Evolutionary conservation across 2,888 invertebrate species (phyloP).

Genomic region (Dicyrtoma fusca): DNA sequence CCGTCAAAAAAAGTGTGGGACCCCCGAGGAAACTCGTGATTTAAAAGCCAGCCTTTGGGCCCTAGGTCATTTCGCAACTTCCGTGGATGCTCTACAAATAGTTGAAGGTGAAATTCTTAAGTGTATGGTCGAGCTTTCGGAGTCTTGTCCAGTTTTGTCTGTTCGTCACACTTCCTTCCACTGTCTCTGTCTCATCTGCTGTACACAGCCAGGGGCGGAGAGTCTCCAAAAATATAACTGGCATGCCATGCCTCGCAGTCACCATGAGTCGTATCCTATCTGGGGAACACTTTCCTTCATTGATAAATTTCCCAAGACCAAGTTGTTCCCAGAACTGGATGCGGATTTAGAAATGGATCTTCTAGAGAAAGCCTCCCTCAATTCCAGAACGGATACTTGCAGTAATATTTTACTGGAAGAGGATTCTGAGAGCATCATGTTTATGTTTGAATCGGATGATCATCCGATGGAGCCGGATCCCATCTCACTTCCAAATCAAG

Average conservation of each 20-base stretch:
- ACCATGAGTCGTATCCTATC: slow-evolving; percentile 53
- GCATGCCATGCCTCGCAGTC: slow-evolving; percentile 52
- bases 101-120: slow-evolving; percentile 67
- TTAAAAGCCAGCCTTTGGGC: slow-evolving; percentile 91
- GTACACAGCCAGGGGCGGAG: slow-evolving; percentile 81
- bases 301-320: slow-evolving; percentile 20
- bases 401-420: slow-evolving; percentile 47
- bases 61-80: slow-evolving; percentile 77
- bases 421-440: slow-evolving; percentile 41
- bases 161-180: slow-evolving; percentile 88
- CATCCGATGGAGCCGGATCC: neutral
- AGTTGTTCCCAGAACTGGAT: slow-evolving; percentile 26
- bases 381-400: slow-evolving; percentile 44
- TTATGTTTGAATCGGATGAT: slow-evolving; percentile 27
- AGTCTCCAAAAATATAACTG: slow-evolving; percentile 71
- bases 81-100: slow-evolving; percentile 74
- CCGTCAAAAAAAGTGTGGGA: slow-evolving; percentile 65
- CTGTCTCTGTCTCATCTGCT: slow-evolving; percentile 80
- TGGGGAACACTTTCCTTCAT: slow-evolving; percentile 39
- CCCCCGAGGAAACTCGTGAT: slow-evolving; percentile 72
- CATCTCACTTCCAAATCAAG: neutral
- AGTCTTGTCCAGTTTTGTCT: slow-evolving; percentile 80
- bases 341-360: slow-evolving; percentile 38
- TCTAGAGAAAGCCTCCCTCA: slow-evolving; percentile 47
- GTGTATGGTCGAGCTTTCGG: slow-evolving; percentile 70